Percentiles rank a stretch among this genome's conserved stretches.
Evolutionary conservation across 2,797 vertebrate genomes (phyloP).

Genomic region (Melanotaenia pygmaea): DNA sequence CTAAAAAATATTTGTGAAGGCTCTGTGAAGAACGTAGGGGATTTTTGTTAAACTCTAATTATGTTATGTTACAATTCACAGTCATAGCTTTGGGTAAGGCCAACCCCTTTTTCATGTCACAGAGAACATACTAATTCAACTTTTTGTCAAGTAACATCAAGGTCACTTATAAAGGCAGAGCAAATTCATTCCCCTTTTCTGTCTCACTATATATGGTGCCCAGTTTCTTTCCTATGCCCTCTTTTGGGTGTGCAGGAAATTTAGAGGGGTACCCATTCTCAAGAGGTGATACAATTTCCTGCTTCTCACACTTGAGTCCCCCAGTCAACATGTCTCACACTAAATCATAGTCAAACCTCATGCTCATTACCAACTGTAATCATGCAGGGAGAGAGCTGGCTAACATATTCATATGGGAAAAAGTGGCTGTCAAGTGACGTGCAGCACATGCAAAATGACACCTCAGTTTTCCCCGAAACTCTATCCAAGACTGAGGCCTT

Average conservation of each 20-base stretch:
- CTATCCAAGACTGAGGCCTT: neutral
- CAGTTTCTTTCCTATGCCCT: conserved; percentile 30
- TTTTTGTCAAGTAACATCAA: conserved; percentile 28
- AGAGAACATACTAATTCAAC: conserved; percentile 22
- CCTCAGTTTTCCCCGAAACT: conserved; percentile 18
- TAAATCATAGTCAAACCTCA: conserved; percentile 49
- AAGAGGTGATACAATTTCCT: conserved; percentile 47
- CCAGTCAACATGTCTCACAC: conserved; percentile 49
- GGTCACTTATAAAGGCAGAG: conserved; percentile 59
- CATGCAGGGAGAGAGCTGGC: conserved; percentile 21
- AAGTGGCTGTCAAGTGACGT: conserved; percentile 26
- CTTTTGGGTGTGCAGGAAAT: conserved; percentile 52
- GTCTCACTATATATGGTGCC: conserved; percentile 52
- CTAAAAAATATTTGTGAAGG: conserved; percentile 20
- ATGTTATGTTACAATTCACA: conserved; percentile 53
- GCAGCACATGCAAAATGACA: conserved; percentile 26
- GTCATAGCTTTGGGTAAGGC: conserved; percentile 38
- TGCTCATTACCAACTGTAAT: conserved; percentile 43
- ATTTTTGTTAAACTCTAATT: conserved; percentile 40
- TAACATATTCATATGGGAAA: conserved; percentile 11
- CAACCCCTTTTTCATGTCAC: conserved; percentile 17
- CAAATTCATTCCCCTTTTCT: conserved; percentile 47
- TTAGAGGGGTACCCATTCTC: conserved; percentile 46
- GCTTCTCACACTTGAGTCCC: conserved; percentile 28
- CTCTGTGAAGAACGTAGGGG: conserved; percentile 12